Evolutionary conservation across 2,888 invertebrate genomes (phyloP), one percentile per base, ranked within the genome.

Genomic region (Lasioglossum figueresi): DNA sequence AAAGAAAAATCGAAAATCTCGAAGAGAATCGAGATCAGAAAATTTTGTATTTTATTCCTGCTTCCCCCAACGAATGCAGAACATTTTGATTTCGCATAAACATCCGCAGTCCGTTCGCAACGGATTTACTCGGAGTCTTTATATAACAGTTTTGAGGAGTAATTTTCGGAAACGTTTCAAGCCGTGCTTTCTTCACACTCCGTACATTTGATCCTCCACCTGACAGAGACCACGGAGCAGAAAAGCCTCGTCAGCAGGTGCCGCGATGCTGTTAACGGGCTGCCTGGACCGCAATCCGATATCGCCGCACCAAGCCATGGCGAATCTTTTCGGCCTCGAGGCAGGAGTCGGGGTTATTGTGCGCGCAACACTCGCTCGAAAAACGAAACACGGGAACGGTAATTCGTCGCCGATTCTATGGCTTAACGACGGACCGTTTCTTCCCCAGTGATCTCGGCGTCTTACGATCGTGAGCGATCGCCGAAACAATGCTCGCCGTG

Each of bases 231-330:
- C 79, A 48, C 74, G 85, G 68, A 34, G 31, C 76, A 77, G 88
- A 86, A 91, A 86, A 92, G 91, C 91, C 88, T 92, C 90, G 91
- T 92, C 92, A 91, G 91, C 90, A 87, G 86, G 89, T 88, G 84
- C 80, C 12, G 88, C 79, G 86, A 88, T 85, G 86, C 88, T 90
- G 89, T 89, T 90, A 92, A 92, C 92, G 89, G 63, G 89, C 86
- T 91, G 19, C 34, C 88, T 84, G 88, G 85, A 85, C 90, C 91
- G 91, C 89, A 88, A 83, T 88, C 81, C 89, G 85, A 88, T 89
- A 90, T 85, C 88, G 82, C 82, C 81, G 79, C 81, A 75, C 52
- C 84, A 27, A 68, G 83, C 80, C 72, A 76, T 6, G 43, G 43
- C 71, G 71, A 72, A 45, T 19, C 84, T 63, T 63, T 63, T 31